Percentiles rank a stretch among this genome's conserved stretches.
Conservation (phyloP, 2,113 vertebrate genomes). For the Symphodus melops region DNA sequence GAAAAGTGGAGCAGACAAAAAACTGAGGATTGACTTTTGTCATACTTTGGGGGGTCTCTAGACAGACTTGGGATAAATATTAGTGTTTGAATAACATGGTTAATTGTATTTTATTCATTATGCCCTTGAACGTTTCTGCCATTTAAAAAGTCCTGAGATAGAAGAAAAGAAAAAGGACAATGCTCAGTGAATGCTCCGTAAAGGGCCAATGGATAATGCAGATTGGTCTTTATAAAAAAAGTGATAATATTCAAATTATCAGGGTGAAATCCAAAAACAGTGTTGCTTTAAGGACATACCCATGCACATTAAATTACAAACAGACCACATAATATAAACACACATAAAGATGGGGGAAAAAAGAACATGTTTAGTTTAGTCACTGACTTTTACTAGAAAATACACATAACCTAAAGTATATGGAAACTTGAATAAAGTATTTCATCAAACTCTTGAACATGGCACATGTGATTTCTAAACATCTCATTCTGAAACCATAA, state of each 20-base stretch:
- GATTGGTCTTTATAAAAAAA: not conserved
- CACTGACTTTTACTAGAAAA: not conserved
- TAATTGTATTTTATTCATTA: too few relatives aligned
- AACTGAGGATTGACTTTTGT: too few relatives aligned
- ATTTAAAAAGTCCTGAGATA: too few relatives aligned
- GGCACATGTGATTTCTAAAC: not conserved
- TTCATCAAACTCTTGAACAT: not conserved
- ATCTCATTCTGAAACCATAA: slow-evolving; percentile 4
- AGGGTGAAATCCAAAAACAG: too few relatives aligned
- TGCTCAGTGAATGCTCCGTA: too few relatives aligned
- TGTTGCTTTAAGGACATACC: not conserved
- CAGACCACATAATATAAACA: not conserved
- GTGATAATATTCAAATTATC: not conserved
- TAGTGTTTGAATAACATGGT: too few relatives aligned
- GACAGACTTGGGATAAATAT: too few relatives aligned
- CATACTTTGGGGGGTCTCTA: too few relatives aligned
- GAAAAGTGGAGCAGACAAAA: too few relatives aligned
- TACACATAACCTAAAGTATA: not conserved
- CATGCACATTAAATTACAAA: not conserved
- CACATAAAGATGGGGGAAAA: not conserved
- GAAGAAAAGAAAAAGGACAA: too few relatives aligned
- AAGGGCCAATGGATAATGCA: not conserved
- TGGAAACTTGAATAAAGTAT: not conserved
- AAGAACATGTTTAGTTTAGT: not conserved
- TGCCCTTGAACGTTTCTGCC: too few relatives aligned